These are phyloP conservation scores for Tragelaphus eurycerus DNA, from an alignment of 2,797 vertebrate species.

Conservation along the genomic window DNA sequence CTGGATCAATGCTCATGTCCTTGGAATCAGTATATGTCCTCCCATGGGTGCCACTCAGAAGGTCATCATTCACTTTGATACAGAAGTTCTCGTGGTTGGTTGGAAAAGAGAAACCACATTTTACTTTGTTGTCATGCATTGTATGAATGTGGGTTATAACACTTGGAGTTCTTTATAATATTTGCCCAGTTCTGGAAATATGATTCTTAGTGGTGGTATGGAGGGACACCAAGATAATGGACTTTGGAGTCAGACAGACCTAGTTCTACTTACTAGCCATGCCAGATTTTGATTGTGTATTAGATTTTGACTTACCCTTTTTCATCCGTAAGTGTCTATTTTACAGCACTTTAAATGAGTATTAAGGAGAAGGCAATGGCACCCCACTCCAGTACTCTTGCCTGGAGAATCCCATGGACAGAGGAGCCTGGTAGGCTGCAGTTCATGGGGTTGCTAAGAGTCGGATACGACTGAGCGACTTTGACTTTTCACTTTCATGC, in stretches of 20 bases:
- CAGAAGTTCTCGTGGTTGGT: background rate
- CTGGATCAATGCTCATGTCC: background rate
- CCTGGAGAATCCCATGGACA: no score
- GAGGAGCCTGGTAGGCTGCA: no score
- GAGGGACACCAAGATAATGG: background rate
- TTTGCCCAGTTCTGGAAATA: conserved; percentile 23
- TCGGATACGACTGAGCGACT: no score
- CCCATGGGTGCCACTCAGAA: background rate
- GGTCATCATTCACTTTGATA: background rate
- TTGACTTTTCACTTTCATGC: no score
- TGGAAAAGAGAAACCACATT: background rate
- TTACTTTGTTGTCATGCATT: background rate
- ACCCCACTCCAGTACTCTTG: no score
- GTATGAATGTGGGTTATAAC: background rate
- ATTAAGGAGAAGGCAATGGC: background rate
- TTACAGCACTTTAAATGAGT: background rate
- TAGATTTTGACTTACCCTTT: background rate
- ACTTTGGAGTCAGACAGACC: background rate
- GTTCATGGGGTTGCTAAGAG: no score
- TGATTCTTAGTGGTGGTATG: background rate
- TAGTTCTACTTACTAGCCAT: background rate
- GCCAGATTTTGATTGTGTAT: background rate
- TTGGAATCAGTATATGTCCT: background rate
- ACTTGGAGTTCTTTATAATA: background rate
- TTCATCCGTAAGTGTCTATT: background rate